These are phyloP conservation scores for Gibbula magus DNA, from an alignment of 2,888 invertebrate genomes.

Conservation along the genomic window DNA sequence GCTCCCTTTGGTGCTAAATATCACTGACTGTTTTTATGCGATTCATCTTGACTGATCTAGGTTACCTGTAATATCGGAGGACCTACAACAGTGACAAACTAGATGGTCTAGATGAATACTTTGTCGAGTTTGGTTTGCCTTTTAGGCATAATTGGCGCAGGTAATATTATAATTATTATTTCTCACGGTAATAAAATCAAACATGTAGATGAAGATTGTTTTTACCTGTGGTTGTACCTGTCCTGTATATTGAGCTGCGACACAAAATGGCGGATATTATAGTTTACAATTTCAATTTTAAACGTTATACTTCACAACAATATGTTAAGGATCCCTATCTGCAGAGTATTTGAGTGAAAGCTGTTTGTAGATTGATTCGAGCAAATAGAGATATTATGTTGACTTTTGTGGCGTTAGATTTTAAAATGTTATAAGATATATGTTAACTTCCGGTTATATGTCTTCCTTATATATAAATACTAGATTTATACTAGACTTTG, in stretches of 20 bases:
- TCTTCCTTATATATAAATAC: too few relatives aligned
- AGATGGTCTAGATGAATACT: not conserved
- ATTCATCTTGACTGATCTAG: not conserved
- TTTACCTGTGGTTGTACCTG: too few relatives aligned
- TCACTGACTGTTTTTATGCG: not conserved
- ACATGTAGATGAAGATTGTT: too few relatives aligned
- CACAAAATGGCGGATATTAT: not conserved
- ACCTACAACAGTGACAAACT: not conserved
- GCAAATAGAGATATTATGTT: too few relatives aligned
- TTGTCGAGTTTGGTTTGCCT: not conserved
- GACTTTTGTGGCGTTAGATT: too few relatives aligned
- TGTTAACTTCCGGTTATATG: too few relatives aligned
- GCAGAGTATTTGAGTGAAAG: too few relatives aligned
- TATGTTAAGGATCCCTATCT: too few relatives aligned
- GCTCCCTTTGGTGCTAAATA: not conserved
- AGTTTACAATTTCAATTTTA: not conserved
- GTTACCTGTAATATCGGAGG: not conserved
- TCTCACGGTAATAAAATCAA: too few relatives aligned
- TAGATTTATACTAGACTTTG: too few relatives aligned
- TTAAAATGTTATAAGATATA: too few relatives aligned
- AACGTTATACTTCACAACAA: not conserved
- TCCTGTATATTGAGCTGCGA: not conserved
- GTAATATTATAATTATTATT: not conserved
- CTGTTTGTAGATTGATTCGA: too few relatives aligned
- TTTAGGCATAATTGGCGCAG: slow-evolving; percentile 6